These are phyloP conservation scores for Chaenocephalus aceratus DNA, from an alignment of 2,113 vertebrate species.

Conservation along the genomic window DNA sequence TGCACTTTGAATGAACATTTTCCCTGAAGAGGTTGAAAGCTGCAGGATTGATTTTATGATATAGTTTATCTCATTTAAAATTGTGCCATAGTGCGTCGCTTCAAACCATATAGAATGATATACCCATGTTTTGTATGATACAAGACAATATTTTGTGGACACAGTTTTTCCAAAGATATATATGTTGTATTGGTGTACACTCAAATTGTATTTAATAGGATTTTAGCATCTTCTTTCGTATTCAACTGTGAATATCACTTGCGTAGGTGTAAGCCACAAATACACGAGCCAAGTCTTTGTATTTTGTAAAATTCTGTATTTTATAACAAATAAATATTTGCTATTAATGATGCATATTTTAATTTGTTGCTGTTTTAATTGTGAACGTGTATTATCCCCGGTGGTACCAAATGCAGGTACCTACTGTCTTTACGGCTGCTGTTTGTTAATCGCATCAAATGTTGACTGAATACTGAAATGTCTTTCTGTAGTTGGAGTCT, in stretches of 20 bases:
- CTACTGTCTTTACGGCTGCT: not conserved
- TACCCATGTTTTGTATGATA: conserved; percentile 61
- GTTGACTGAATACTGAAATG: not conserved
- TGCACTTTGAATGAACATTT: conserved; percentile 75
- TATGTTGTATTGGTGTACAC: conserved; percentile 54
- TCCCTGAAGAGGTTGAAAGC: conserved; percentile 65
- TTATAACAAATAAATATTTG: conserved; percentile 81
- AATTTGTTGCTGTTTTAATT: conserved; percentile 15
- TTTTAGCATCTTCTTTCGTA: conserved; percentile 62
- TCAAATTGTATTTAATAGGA: conserved; percentile 65
- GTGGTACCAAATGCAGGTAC: not conserved
- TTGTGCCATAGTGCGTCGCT: conserved; percentile 48
- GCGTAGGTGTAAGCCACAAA: conserved; percentile 67
- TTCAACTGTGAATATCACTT: conserved; percentile 73
- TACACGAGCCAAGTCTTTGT: conserved; percentile 79
- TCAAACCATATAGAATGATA: conserved; percentile 46
- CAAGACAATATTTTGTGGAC: conserved; percentile 71
- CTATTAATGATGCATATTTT: conserved; percentile 39
- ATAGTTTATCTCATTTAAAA: conserved; percentile 51
- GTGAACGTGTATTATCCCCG: not conserved
- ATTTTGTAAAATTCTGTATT: conserved; percentile 79
- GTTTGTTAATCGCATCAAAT: not conserved
- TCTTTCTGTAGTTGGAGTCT: not conserved
- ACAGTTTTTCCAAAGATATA: conserved; percentile 61
- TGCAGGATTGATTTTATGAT: conserved; percentile 62